Percentiles rank a stretch among this genome's conserved stretches.
These are phyloP conservation scores for Pygocentrus nattereri DNA, from an alignment of 2,797 vertebrate species.

Conservation along the genomic window DNA sequence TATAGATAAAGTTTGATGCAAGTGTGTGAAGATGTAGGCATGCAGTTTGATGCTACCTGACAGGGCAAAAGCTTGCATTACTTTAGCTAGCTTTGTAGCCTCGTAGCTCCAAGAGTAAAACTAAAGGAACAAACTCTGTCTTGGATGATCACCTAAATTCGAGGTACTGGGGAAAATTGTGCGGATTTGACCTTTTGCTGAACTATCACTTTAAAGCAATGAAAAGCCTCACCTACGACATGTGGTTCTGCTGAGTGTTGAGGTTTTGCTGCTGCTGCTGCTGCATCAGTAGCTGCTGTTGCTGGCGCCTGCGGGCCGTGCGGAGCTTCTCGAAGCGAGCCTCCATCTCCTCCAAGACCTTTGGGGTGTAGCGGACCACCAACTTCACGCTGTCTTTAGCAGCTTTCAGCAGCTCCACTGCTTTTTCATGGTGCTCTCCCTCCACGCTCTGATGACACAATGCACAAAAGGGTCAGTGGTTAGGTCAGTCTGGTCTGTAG, in stretches of 20 bases:
- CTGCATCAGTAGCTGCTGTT: constrained; percentile 95
- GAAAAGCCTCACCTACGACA: constrained; percentile 97
- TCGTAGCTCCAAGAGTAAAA: too few relatives aligned
- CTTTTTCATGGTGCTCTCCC: constrained; percentile 97
- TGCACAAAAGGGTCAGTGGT: background rate
- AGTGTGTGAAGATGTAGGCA: too few relatives aligned
- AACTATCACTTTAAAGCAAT: constrained; percentile 66
- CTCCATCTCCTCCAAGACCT: constrained; percentile 99
- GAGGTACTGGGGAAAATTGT: background rate
- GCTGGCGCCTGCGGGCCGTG: constrained; percentile 93
- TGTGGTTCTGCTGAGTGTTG: constrained; percentile 92
- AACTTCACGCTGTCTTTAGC: constrained; percentile 97
- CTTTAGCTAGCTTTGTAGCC: too few relatives aligned
- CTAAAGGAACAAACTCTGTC: too few relatives aligned
- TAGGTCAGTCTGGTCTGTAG: too few relatives aligned
- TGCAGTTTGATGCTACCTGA: too few relatives aligned
- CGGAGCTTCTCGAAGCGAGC: constrained; percentile 97
- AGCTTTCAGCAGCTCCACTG: constrained; percentile 95
- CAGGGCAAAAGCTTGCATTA: too few relatives aligned
- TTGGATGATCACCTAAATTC: too few relatives aligned
- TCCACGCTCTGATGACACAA: constrained; percentile 88
- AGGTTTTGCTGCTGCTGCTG: constrained; percentile 92
- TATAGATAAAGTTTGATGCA: too few relatives aligned
- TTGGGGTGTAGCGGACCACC: constrained; percentile 98
- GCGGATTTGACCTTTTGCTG: background rate